phyloP scores from a whole-genome alignment of 1,140 invertebrate genomes.

The Penaeus chinensis region DNA sequence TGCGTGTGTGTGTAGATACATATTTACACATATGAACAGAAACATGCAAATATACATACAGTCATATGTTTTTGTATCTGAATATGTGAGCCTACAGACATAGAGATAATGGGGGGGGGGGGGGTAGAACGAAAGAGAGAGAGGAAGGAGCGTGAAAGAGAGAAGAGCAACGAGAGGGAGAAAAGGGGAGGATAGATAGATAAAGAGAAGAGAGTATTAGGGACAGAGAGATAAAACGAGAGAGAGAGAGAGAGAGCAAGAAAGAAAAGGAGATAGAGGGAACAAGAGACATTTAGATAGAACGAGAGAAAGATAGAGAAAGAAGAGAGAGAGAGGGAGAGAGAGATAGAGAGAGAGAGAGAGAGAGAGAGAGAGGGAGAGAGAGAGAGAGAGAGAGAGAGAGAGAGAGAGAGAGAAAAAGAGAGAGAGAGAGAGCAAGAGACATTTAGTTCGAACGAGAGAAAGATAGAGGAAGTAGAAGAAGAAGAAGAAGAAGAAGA shows the following conservation, averaged over 20 bases:
- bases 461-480: neutral
- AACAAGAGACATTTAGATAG: conserved; percentile 4
- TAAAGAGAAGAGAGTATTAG: neutral
- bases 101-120: too few relatives aligned
- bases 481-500: neutral
- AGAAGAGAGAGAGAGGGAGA: neutral
- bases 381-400: conserved; percentile 17
- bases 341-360: neutral
- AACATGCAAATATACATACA: too few relatives aligned
- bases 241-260: neutral
- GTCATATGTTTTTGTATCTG: too few relatives aligned
- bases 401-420: neutral
- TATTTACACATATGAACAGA: too few relatives aligned
- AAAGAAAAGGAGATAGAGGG: neutral
- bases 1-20: too few relatives aligned
- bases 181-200: neutral
- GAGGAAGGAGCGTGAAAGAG: too few relatives aligned
- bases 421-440: too few relatives aligned
- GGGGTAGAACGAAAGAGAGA: too few relatives aligned
- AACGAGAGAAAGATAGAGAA: conserved; percentile 12
- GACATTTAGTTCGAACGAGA: too few relatives aligned
- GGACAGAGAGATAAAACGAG: neutral
- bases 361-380: conserved; percentile 13
- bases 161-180: too few relatives aligned
- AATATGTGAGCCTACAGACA: too few relatives aligned